Base-by-base conservation (phyloP, 2,888 invertebrate genomes). In the Chouioia cunea region DNA sequence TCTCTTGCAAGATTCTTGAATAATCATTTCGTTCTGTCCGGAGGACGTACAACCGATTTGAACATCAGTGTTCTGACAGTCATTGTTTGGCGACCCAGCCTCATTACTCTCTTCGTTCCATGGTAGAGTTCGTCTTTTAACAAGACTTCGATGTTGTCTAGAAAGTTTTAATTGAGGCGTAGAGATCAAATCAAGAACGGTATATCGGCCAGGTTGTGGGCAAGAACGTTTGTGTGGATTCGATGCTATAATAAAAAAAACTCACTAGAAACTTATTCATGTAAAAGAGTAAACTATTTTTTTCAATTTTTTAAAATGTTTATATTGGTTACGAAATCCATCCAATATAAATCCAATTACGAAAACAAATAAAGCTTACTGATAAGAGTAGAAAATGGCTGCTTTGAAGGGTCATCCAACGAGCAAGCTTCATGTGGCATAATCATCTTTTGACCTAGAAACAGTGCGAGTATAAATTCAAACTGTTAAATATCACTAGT, bases 141-240 rank as follows among this genome's bases (percentile, higher is more conserved):
- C 73, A 36, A 65, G 67, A 0, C 74, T 54, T n/a, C 57, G 60
- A 2, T 23, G 76, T 27, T 64, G 75, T 6, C 66, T 58, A 46
- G 56, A 47, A 16, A 68, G 14, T 16, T 73, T 75, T 27, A 73
- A 43, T 56, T 72, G 71, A 2, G 74, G 69, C 63, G 73, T 52
- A 1, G 70, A 59, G 84, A 52, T 85, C 79, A 87, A 86, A 77
- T 86, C 87, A 44, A 89, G 80, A 2, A 92, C 88, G 0, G 88
- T 88, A 83, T 92, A 93, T 4, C 92, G 87, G 0, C 93, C 93
- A 48, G 90, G 84, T 76, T 91, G 90, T 0, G 93, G 93, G 80
- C 93, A 93, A 57, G 89, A 90, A 77, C 89, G 89, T 52, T 90
- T 88, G 73, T 88, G 88, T 58, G 91, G 85, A 0, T 88, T 87